These are phyloP conservation scores for Athalia rosae DNA, from an alignment of 2,888 invertebrate species.

Conservation along the genomic window DNA sequence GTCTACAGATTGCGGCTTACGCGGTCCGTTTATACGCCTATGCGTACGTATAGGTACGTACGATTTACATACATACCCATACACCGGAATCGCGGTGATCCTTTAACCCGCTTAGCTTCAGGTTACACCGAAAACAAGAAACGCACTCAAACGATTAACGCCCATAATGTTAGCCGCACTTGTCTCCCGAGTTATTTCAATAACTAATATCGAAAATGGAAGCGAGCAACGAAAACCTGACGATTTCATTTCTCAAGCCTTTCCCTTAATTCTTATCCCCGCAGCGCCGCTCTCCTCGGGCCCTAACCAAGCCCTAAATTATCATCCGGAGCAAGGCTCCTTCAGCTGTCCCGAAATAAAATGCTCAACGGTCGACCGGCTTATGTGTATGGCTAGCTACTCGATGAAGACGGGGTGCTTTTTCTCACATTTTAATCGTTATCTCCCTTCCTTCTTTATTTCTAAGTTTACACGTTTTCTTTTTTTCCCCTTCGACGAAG, in stretches of 20 bases:
- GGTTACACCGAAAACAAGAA: slow-evolving; percentile 73
- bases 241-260: too few species aligned
- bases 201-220: not conserved
- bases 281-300: too few species aligned
- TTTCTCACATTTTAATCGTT: not conserved
- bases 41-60: too few species aligned
- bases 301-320: too few species aligned
- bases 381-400: not conserved
- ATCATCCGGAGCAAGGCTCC: too few species aligned
- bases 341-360: slow-evolving; percentile 18
- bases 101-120: slow-evolving; percentile 73
- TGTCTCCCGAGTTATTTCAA: slow-evolving; percentile 52
- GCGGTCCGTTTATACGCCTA: slow-evolving; percentile 57
- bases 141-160: slow-evolving; percentile 69
- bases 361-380: slow-evolving; percentile 6
- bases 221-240: not conserved
- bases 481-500: slow-evolving; percentile 31
- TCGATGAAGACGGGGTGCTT: not conserved
- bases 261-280: too few species aligned
- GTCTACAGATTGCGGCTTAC: slow-evolving; percentile 39
- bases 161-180: slow-evolving; percentile 65
- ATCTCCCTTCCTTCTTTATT: slow-evolving; percentile 4
- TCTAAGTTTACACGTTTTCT: slow-evolving; percentile 28
- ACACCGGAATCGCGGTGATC: slow-evolving; percentile 63
- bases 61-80: slow-evolving; percentile 6